These are phyloP conservation scores for Adrianichthys oophorus DNA, from an alignment of 2,797 vertebrate species.

Conservation along the genomic window DNA sequence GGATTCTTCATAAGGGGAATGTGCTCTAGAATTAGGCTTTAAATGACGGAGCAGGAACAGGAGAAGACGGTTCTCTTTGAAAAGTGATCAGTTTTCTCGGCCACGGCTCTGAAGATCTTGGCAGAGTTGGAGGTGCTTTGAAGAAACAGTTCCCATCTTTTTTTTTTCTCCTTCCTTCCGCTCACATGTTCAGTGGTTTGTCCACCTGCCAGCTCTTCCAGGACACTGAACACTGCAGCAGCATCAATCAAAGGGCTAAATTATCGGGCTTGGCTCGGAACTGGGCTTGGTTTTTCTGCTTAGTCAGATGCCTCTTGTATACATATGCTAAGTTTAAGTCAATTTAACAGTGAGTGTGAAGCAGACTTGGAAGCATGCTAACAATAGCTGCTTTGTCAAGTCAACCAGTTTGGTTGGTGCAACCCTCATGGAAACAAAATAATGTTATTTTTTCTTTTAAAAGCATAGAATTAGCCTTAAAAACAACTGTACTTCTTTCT, in stretches of 20 bases:
- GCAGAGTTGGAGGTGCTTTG: slow-evolving; percentile 35
- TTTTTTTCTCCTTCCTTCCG: slow-evolving; percentile 33
- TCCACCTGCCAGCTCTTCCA: slow-evolving; percentile 35
- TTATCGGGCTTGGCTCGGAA: slow-evolving; percentile 47
- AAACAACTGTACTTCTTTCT: no score
- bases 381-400: no score
- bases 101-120: slow-evolving; percentile 22
- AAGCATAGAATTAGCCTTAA: no score
- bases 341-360: background rate
- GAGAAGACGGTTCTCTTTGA: slow-evolving; percentile 15
- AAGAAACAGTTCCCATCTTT: slow-evolving; percentile 37
- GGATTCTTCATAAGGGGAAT: slow-evolving; percentile 17
- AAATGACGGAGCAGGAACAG: slow-evolving; percentile 35
- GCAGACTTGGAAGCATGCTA: background rate
- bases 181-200: slow-evolving; percentile 22
- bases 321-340: background rate
- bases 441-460: no score
- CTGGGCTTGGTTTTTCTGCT: slow-evolving; percentile 19
- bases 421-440: no score
- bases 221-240: slow-evolving; percentile 36
- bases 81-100: slow-evolving; percentile 18
- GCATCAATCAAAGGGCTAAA: slow-evolving; percentile 41
- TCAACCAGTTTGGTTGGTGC: no score
- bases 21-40: slow-evolving; percentile 4
- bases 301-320: slow-evolving; percentile 22